Percentiles rank a stretch among this genome's conserved stretches.
Evolutionary conservation across 2,888 invertebrate species (phyloP).

Genomic region (Luperina testacea): DNA sequence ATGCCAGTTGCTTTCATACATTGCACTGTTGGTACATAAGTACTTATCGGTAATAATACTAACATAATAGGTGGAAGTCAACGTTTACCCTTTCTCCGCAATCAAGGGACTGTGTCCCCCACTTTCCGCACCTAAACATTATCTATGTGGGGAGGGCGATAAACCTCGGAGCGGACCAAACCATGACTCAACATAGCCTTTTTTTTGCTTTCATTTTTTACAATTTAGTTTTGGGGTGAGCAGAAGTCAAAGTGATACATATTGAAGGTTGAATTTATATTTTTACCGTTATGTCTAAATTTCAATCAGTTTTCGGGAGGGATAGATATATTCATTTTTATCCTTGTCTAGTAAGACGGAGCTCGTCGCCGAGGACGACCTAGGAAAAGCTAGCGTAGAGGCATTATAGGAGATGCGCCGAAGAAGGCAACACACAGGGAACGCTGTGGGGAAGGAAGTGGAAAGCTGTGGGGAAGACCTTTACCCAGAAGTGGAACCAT

Average conservation of each 20-base stretch:
- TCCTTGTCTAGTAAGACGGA: background rate
- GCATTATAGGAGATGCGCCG: background rate
- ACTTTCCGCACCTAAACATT: conserved; percentile 63
- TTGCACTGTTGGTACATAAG: background rate
- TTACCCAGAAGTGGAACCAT: background rate
- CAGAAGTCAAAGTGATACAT: conserved; percentile 36
- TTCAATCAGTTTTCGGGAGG: background rate
- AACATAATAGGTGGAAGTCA: conserved; percentile 19
- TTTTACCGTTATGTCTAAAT: background rate
- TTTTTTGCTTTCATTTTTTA: conserved; percentile 27
- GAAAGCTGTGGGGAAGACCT: background rate
- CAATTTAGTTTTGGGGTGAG: conserved; percentile 11
- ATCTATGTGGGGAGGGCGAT: conserved; percentile 63
- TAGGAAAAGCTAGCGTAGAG: background rate
- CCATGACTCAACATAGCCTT: conserved; percentile 62
- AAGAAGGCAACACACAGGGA: background rate
- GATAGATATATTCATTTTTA: background rate
- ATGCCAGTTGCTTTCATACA: background rate
- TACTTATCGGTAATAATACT: conserved; percentile 13
- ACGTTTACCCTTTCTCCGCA: conserved; percentile 51
- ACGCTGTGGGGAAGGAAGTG: background rate
- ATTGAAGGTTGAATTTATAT: conserved; percentile 20
- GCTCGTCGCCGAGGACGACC: background rate
- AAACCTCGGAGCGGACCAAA: conserved; percentile 59
- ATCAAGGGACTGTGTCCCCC: conserved; percentile 49